These are phyloP conservation scores for Syngnathus scovelli DNA, from an alignment of 2,113 vertebrate genomes.

Conservation along the genomic window DNA sequence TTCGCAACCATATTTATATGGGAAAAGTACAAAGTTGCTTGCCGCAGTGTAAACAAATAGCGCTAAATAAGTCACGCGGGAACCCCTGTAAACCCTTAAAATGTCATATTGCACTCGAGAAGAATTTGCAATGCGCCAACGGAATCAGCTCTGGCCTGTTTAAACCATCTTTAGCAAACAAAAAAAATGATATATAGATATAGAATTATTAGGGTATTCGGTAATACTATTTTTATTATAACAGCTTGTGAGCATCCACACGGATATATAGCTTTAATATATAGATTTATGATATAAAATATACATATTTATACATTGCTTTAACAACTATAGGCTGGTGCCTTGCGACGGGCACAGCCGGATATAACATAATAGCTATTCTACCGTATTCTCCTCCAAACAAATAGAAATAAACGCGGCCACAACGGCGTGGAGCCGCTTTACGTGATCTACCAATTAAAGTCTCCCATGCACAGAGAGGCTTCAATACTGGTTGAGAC, in stretches of 20 bases:
- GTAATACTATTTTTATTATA: conserved; percentile 72
- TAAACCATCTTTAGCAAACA: conserved; percentile 65
- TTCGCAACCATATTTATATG: conserved; percentile 10
- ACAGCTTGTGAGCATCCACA: conserved; percentile 59
- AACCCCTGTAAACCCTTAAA: conserved; percentile 37
- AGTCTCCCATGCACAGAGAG: conserved; percentile 74
- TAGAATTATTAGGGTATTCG: conserved; percentile 70
- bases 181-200: conserved; percentile 62
- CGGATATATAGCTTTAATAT: conserved; percentile 65
- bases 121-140: conserved; percentile 37
- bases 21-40: conserved; percentile 17
- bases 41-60: conserved; percentile 46
- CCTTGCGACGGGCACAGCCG: conserved; percentile 38
- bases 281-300: conserved; percentile 67
- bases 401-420: conserved; percentile 56
- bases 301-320: conserved; percentile 68
- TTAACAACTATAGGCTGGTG: conserved; percentile 58
- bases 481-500: conserved; percentile 64
- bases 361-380: conserved; percentile 68
- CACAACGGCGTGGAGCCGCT: conserved; percentile 10
- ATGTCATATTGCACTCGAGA: conserved; percentile 53
- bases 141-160: conserved; percentile 60
- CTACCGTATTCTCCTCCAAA: conserved; percentile 57
- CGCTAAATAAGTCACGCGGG: conserved; percentile 12
- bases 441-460: conserved; percentile 42